phyloP scores from a whole-genome alignment of 2,113 vertebrate species.

The Poecilia latipinna region DNA sequence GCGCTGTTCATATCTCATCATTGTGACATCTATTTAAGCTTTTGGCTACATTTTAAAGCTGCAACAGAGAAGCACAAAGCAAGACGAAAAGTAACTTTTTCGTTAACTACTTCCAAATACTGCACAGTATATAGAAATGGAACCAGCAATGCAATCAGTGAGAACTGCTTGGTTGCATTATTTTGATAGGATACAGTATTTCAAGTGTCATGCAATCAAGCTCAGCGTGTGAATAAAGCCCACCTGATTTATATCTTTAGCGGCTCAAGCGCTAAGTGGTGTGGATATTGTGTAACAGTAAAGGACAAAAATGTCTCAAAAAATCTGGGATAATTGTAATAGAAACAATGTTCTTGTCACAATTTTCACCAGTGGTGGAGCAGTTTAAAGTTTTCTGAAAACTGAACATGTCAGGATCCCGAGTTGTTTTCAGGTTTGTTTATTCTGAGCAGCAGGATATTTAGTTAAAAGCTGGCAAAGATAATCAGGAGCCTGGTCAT shows the following conservation, averaged over 20 bases:
- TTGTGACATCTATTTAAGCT: not conserved
- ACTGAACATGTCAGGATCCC: no score
- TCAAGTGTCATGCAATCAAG: no score
- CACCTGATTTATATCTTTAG: not conserved
- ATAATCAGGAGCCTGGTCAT: no score
- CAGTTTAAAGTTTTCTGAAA: not conserved
- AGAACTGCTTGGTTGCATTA: no score
- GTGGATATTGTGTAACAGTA: not conserved
- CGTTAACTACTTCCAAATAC: not conserved
- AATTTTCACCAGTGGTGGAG: no score
- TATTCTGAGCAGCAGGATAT: no score
- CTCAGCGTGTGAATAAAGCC: no score
- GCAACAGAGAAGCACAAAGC: not conserved
- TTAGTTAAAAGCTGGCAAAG: no score
- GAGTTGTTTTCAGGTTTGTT: no score
- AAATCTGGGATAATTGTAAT: not conserved
- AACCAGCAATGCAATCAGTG: no score
- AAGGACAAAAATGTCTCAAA: not conserved
- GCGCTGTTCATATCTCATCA: not conserved
- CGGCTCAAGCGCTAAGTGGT: not conserved
- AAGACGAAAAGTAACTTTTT: not conserved
- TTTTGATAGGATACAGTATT: no score
- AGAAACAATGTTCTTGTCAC: not conserved
- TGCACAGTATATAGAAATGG: no score
- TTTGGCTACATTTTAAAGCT: not conserved